These are phyloP conservation scores for Notolepis coatsorum DNA, from an alignment of 2,797 vertebrate genomes.

Conservation along the genomic window DNA sequence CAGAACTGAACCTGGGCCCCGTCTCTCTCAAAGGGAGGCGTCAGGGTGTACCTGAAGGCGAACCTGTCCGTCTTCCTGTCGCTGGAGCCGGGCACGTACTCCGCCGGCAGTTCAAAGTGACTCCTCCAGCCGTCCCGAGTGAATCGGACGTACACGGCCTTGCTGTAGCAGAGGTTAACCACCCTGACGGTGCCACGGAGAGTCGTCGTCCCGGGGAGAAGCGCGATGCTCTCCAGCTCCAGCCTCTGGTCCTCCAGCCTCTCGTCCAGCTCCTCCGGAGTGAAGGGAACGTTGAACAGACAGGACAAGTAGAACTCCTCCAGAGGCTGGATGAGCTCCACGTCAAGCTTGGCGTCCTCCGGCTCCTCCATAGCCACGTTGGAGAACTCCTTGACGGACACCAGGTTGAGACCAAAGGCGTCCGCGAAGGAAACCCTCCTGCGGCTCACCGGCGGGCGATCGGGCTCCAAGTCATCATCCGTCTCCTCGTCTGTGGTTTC, in stretches of 20 bases:
- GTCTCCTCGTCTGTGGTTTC: constrained; percentile 76
- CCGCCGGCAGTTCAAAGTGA: constrained; percentile 89
- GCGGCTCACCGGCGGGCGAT: constrained; percentile 69
- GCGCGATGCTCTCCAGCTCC: constrained; percentile 86
- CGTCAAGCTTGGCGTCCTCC: constrained; percentile 55
- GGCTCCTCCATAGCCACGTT: constrained; percentile 67
- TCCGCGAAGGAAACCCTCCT: constrained; percentile 98
- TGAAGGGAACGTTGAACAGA: constrained; percentile 84
- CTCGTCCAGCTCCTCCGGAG: constrained; percentile 84
- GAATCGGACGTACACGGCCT: constrained; percentile 87
- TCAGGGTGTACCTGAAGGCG: constrained; percentile 87
- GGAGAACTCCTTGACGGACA: constrained; percentile 95
- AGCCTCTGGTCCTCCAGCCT: constrained; percentile 87
- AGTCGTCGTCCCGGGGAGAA: constrained; percentile 83
- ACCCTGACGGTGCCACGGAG: constrained; percentile 91
- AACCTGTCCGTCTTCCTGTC: constrained; percentile 92
- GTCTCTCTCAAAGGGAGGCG: constrained; percentile 85
- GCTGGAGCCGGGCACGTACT: constrained; percentile 92
- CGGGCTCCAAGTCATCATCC: constrained; percentile 84
- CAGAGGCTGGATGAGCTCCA: constrained; percentile 51
- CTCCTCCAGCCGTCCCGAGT: constrained; percentile 89
- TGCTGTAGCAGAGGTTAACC: constrained; percentile 91
- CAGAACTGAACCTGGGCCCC: constrained; percentile 92
- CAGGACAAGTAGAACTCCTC: constrained; percentile 88
- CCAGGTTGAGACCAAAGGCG: constrained; percentile 92